Conservation (phyloP, 2,797 vertebrate species). For the Pelodytes ibericus region DNA sequence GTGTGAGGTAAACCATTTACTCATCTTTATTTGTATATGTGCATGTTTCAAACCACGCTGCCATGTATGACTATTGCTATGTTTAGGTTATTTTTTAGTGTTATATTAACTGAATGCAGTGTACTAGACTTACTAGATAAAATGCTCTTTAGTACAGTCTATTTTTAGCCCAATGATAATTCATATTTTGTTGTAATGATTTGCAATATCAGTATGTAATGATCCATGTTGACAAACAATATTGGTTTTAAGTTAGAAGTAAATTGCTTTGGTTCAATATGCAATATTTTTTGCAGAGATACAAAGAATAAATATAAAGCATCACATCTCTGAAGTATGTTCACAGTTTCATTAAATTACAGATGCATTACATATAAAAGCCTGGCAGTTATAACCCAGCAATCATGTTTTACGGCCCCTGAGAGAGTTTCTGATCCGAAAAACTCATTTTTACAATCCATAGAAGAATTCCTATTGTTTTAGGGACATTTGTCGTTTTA, state of each 20-base stretch:
- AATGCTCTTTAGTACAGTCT: no score
- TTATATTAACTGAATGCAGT: no score
- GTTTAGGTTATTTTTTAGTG: no score
- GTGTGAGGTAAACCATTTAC: no score
- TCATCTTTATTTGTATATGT: no score
- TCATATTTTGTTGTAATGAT: background rate
- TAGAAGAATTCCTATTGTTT: constrained; percentile 19
- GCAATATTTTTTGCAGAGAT: constrained; percentile 5
- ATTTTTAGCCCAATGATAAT: background rate
- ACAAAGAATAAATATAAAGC: constrained; percentile 21
- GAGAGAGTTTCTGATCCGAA: constrained; percentile 11
- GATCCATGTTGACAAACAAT: constrained; percentile 6
- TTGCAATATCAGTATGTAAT: background rate
- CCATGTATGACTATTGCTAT: no score
- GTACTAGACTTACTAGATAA: no score
- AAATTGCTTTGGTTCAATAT: constrained; percentile 19
- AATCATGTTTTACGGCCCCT: constrained; percentile 27
- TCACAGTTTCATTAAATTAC: constrained; percentile 4
- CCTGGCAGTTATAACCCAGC: constrained; percentile 24
- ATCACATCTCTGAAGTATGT: constrained; percentile 7
- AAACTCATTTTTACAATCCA: constrained; percentile 6
- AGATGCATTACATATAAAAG: constrained; percentile 23
- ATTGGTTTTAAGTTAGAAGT: constrained; percentile 8
- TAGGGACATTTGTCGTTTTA: constrained; percentile 5
- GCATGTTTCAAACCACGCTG: no score